These are phyloP conservation scores for Tuberolachnus salignus DNA, from an alignment of 2,888 invertebrate species.

Conservation along the genomic window DNA sequence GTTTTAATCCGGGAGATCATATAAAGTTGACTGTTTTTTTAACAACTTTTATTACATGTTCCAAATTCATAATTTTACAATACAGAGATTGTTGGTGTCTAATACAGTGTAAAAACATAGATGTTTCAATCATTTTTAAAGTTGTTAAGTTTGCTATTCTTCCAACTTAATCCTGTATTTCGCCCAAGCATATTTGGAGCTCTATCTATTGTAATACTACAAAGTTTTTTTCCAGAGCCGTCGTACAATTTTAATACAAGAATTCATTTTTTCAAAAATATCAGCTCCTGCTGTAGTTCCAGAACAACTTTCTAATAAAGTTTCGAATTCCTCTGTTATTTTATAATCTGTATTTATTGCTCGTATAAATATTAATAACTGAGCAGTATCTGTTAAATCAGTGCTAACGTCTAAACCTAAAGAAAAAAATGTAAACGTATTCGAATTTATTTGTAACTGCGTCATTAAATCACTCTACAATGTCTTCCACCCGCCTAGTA, in stretches of 20 bases:
- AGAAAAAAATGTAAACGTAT: no score
- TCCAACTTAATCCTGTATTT: slow-evolving; percentile 18
- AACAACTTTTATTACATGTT: slow-evolving; percentile 46
- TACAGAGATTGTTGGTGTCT: slow-evolving; percentile 13
- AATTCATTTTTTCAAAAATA: slow-evolving; percentile 8
- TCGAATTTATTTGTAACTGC: no score
- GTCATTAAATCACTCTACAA: no score
- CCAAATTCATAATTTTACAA: slow-evolving; percentile 19
- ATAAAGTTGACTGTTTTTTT: slow-evolving; percentile 44
- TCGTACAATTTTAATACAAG: neutral
- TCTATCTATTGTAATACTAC: slow-evolving; percentile 11
- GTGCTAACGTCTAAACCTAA: no score
- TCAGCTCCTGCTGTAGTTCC: no score
- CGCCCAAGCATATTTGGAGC: slow-evolving; percentile 12
- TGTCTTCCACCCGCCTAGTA: no score
- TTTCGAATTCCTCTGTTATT: no score
- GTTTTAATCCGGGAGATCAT: slow-evolving; percentile 34
- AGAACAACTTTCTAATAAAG: no score
- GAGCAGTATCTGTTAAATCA: no score
- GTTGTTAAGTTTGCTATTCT: slow-evolving; percentile 8
- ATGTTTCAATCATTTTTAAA: no score
- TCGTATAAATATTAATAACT: no score
- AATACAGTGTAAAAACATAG: slow-evolving; percentile 8
- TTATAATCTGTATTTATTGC: no score
- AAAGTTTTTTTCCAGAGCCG: slow-evolving; percentile 4